Percentiles rank a stretch among this genome's conserved stretches.
Evolutionary conservation across 2,113 vertebrate species (phyloP).

Genomic region (Scolopax mira): DNA sequence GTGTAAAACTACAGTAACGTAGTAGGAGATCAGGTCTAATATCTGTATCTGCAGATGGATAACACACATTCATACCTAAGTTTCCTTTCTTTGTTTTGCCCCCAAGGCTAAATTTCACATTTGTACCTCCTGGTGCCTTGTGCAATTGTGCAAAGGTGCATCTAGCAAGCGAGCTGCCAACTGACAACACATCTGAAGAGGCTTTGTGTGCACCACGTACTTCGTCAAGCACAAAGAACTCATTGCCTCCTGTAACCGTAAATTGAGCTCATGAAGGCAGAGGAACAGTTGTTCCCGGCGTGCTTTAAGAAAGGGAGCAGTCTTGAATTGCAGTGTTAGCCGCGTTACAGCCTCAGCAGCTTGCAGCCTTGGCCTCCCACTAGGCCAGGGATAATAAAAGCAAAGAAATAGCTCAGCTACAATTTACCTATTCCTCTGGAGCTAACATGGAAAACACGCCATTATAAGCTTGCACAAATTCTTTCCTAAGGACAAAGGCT

Average conservation of each 20-base stretch:
- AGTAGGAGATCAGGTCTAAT: constrained; percentile 30
- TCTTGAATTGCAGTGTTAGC: neutral
- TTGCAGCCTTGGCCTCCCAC: constrained; percentile 34
- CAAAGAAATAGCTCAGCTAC: constrained; percentile 14
- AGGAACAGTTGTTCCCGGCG: neutral
- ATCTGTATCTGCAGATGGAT: constrained; percentile 43
- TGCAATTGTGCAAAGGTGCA: constrained; percentile 62
- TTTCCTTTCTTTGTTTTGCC: constrained; percentile 57
- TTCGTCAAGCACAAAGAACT: constrained; percentile 11
- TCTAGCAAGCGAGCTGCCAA: constrained; percentile 44
- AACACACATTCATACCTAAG: neutral
- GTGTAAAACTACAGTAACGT: neutral
- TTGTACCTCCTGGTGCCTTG: constrained; percentile 53
- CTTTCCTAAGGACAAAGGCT: neutral
- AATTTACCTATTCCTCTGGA: constrained; percentile 30
- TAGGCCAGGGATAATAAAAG: constrained; percentile 14
- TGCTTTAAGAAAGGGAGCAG: neutral
- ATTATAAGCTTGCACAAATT: neutral
- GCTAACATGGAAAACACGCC: neutral
- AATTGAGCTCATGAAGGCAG: constrained; percentile 1
- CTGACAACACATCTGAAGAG: constrained; percentile 25
- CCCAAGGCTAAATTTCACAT: constrained; percentile 55
- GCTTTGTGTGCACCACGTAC: neutral
- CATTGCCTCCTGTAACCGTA: neutral
- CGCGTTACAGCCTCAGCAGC: neutral